Evolutionary conservation across 1,140 invertebrate genomes (phyloP), one percentile per base, ranked within the genome.

Genomic region (Homarus americanus): DNA sequence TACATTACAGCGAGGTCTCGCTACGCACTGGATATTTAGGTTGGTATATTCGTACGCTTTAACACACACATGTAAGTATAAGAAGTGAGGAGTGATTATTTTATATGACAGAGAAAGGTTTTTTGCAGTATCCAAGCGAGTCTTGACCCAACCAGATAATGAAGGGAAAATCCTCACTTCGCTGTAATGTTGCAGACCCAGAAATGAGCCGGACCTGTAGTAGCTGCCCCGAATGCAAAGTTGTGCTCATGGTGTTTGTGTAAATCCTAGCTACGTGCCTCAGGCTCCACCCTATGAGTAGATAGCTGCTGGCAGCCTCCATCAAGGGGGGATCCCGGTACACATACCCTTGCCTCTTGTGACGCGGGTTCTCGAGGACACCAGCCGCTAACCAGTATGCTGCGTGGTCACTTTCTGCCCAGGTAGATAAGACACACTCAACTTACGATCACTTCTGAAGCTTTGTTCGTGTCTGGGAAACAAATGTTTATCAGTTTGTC

Each of bases 141-240:
- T 24, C 63, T 28, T 32, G 17, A 58, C 32, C 58, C 24, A 20
- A 4, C 12, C 58, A 69, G 28, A 5, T 69, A 4, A 69, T 32
- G n/a, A 28, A 32, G 5, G 63, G 63, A 69, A 20, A 20, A 3
- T 32, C 63, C 63, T 69, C n/a, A 69, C 63, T 69, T 69, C n/a
- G n/a, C 63, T 69, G n/a, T 69, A 69, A 69, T 69, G n/a, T 24
- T 69, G 63, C 32, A 69, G 63, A 69, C 24, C n/a, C 53, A 58
- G 28, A 32, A 69, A 69, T 69, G n/a, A 69, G n/a, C 63, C 63
- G 24, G 28, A 5, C 28, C 0, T 69, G n/a, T 32, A 69, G n/a
- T 32, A 69, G n/a, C 63, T 69, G n/a, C 24, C n/a, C 28, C 28
- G n/a, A 1, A 69, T 69, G 28, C 5, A 69, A 7, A 17, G 12